Base-by-base conservation (phyloP, 2,797 vertebrate genomes). In the Poecilia velifera region DNA sequence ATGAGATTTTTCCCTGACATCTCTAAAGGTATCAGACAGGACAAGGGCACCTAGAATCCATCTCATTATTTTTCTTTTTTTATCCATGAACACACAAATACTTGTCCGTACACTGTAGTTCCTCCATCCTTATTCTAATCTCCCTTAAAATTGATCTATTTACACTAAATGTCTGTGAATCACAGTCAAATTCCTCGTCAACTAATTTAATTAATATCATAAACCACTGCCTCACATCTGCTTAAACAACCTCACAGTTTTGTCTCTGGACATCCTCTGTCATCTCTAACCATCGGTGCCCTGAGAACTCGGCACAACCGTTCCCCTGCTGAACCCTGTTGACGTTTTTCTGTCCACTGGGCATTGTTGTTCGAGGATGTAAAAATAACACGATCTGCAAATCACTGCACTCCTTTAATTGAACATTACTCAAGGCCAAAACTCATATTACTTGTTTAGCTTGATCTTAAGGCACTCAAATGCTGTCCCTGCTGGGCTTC, bases 381-480 rank as follows among this genome's bases (percentile, higher is more conserved):
- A 74, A 90, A 73, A 91, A 68, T 31, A 41, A 25, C 88, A 87
- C 78, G 78, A 83, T 84, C 87, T 36, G 87, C 88, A 91, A 92
- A 89, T 92, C 86, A 83, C 88, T 82, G 85, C 89, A 89, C 90
- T 89, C 85, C 91, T 95, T 94, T 95, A 96, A 96, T 95, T 95
- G 94, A 93, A 95, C 94, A 95, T 96, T 94, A 96, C 94, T 96
- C 90, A 93, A 94, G 95, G 94, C 95, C 93, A 95, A 93, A 95
- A 95, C 91, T 95, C 92, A 92, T 93, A 94, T 94, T 95, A 94
- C 91, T 95, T 93, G 86, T 92, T 92, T 83, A 89, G 80, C 94
- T 95, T 96, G 92, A 96, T 96, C 94, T 96, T 96, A 84, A 93
- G 94, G 94, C 87, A 88, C 82, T 91, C 92, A 93, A 95, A 94